Base-by-base conservation (phyloP, 1,140 invertebrate species). In the Drosophila grimshawi region DNA sequence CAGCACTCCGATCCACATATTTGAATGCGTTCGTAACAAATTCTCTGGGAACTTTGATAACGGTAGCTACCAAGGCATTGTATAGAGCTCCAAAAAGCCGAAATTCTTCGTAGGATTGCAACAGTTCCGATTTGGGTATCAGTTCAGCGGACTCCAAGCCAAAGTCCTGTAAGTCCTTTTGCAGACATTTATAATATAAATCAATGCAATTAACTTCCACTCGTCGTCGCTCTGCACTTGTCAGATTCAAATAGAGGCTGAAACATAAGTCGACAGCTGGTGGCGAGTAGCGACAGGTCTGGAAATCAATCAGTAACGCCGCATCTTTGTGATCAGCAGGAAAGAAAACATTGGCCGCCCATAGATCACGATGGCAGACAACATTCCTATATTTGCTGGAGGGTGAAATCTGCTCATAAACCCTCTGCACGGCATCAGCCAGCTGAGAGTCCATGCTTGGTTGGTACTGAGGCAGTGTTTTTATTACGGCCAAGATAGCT, bases 301-400 rank as follows among this genome's bases (percentile, higher is more conserved):
- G 94, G 76, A 94, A 95, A 77, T 95, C 95, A 2, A 95, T 93
- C 0, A 95, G 78, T 3, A 94, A 56, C 59, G 94, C 95, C 0
- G 93, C 88, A 3, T 19, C 39, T 1, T 62, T 6, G 3, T 27
- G 10, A 32, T 74, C 5, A 2, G 45, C 53, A 93, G 94, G 65
- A 78, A 94, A 95, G 68, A 95, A 91, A 0, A 95, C 76, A 76
- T 95, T 95, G 59, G 94, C 95, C 32, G 93, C 92, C 95, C 95
- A 95, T 2, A 94, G 89, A 91, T 96, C 94, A 0, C 94, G 93
- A 88, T 95, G 95, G 52, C 93, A 94, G 4, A 95, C 78, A 0
- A 95, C 95, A 67, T 94, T 95, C 5, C 59, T 66, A 39, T 85
- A 91, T 5, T 76, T 78, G 27, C 82, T 89, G 0, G 72, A 92